Conservation (phyloP, 2,888 invertebrate species). For the Camptogramma bilineatum region DNA sequence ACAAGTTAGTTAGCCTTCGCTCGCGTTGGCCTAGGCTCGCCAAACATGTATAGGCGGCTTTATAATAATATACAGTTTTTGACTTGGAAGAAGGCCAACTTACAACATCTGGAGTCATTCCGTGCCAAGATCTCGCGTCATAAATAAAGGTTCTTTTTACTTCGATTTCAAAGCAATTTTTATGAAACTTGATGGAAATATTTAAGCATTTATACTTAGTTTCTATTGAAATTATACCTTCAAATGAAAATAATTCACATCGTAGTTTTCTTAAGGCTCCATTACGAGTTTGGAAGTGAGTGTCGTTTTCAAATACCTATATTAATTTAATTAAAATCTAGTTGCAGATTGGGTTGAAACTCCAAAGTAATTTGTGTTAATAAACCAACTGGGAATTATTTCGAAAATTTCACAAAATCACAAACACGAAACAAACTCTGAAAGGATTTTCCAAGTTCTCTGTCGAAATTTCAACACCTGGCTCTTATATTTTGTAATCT, state of each 20-base stretch:
- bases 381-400: slow-evolving; percentile 36
- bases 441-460: slow-evolving; percentile 42
- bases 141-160: background rate
- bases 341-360: slow-evolving; percentile 7
- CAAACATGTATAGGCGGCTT: too few species aligned
- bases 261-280: background rate
- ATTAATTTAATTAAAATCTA: slow-evolving; percentile 7
- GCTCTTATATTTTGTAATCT: slow-evolving; percentile 38
- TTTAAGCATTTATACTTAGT: background rate
- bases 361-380: slow-evolving; percentile 26
- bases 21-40: too few species aligned
- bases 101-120: slow-evolving; percentile 10
- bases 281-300: slow-evolving; percentile 4
- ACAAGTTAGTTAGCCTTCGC: too few species aligned
- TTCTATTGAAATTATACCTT: too few species aligned
- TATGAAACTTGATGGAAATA: background rate
- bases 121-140: slow-evolving; percentile 12
- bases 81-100: slow-evolving; percentile 6
- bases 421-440: slow-evolving; percentile 39
- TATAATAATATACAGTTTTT: background rate
- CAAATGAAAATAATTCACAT: too few species aligned
- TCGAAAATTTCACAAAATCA: slow-evolving; percentile 38
- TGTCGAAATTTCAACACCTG: slow-evolving; percentile 44
- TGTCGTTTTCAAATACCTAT: background rate
- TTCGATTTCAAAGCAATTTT: background rate